Base-by-base conservation (phyloP, 2,113 vertebrate genomes). In the Proteles cristata region DNA sequence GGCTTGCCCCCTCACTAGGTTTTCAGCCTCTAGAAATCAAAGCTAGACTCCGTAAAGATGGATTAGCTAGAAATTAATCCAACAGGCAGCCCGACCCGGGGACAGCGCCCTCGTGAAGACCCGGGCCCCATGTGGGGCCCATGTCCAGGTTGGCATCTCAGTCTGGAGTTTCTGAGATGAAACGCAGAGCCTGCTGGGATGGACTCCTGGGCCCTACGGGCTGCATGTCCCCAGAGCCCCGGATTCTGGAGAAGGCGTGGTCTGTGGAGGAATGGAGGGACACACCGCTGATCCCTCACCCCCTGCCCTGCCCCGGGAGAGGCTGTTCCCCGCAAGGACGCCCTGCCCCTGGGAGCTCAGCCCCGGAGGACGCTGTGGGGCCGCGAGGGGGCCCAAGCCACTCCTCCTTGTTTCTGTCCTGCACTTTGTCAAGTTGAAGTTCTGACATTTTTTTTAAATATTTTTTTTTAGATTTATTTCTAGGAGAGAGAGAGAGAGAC, bases 91-190 rank as follows among this genome's bases (percentile, higher is more conserved):
- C 5, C 33, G 4, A 73, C 11, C n/a, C 33, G 11, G 35, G 43
- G 53, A 69, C 11, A 35, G 33, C 1, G 48, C 43, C 43, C 61
- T 0, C 14, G 17, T 8, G 28, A 33, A 16, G 39, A n/a, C 58
- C 26, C 3, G 7, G 23, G 45, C 35, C 4, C 48, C 26, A 39
- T 2, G 7, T 0, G 5, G 16, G 12, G 55, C 33, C 14, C 21
- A 8, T 2, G 0, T 7, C 23, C 61, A 31, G 48, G 19, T 0
- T 6, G n/a, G 17, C 33, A 0, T 19, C 88, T 50, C 11, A 2
- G 26, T 4, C 86, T 23, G 1, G 28, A 17, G 0, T 77, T n/a
- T 50, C 71, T 14, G 43, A 33, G 69, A 15, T 5, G 26, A 48
- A 73, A 17, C 4, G 0, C 53, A 3, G 31, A 61, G 35, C 1